Evolutionary conservation across 2,113 vertebrate genomes (phyloP).

Genomic region (Megaceryle maxima): DNA sequence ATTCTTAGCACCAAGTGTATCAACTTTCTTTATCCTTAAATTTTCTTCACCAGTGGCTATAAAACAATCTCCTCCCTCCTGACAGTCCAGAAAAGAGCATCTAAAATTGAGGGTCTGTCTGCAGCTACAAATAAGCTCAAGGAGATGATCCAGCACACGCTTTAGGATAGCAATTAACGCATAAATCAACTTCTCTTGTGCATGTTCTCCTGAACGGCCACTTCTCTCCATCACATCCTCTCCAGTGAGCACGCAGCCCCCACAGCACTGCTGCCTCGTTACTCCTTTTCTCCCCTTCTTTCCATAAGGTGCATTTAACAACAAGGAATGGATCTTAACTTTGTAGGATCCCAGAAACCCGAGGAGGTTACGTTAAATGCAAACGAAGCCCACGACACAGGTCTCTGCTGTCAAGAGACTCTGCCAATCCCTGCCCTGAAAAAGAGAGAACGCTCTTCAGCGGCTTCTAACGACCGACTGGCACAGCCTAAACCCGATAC

Average conservation of each 20-base stretch:
- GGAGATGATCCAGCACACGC: not conserved
- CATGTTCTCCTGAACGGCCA: not conserved
- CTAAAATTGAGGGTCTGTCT: not conserved
- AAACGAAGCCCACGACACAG: not conserved
- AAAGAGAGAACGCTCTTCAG: not conserved
- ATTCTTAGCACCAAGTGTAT: accelerated
- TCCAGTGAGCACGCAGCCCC: not conserved
- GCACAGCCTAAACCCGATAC: not conserved
- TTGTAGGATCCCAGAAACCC: not conserved
- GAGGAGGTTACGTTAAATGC: accelerated
- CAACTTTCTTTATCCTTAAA: not conserved
- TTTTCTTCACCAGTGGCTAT: not conserved
- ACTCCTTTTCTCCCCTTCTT: not conserved
- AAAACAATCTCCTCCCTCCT: not conserved
- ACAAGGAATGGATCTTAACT: not conserved
- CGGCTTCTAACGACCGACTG: not conserved
- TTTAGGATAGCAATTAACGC: not conserved
- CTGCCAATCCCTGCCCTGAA: not conserved
- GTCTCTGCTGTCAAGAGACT: not conserved
- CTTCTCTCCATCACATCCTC: not conserved
- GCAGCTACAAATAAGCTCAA: not conserved
- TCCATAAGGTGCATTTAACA: accelerated
- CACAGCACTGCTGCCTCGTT: not conserved
- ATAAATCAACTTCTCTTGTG: not conserved
- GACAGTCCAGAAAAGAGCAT: not conserved